These are phyloP conservation scores for Pyrgus malvae DNA, from an alignment of 2,888 invertebrate species.

Conservation along the genomic window DNA sequence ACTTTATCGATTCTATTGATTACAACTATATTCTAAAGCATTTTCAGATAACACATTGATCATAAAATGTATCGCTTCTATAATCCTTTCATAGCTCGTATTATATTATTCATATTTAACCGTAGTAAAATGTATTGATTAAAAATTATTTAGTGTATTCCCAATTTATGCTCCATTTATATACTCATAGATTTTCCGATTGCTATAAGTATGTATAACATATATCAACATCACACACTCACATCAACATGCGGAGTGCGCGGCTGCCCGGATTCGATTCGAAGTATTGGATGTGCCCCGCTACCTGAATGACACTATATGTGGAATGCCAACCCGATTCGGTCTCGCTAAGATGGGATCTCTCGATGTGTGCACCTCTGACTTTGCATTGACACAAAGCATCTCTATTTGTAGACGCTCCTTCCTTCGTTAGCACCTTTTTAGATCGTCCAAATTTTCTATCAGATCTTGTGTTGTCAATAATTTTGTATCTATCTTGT, in stretches of 20 bases:
- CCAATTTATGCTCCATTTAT: too few relatives aligned
- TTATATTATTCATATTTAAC: too few relatives aligned
- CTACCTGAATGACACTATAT: slow-evolving; percentile 66
- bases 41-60: too few relatives aligned
- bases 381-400: slow-evolving; percentile 68
- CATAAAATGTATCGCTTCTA: too few relatives aligned
- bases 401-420: slow-evolving; percentile 72
- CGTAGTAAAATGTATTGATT: too few relatives aligned
- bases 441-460: slow-evolving; percentile 76
- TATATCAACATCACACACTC: slow-evolving; percentile 18
- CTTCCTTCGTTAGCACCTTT: slow-evolving; percentile 79
- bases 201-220: too few relatives aligned
- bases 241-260: slow-evolving; percentile 68
- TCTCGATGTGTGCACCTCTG: slow-evolving; percentile 71
- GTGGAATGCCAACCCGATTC: slow-evolving; percentile 70
- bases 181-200: too few relatives aligned
- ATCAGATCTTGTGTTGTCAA: slow-evolving; percentile 61
- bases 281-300: slow-evolving; percentile 62
- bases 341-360: slow-evolving; percentile 53
- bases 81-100: too few relatives aligned
- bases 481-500: slow-evolving; percentile 27
- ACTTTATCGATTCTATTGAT: too few relatives aligned
- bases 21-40: too few relatives aligned
- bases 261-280: slow-evolving; percentile 55
- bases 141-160: too few relatives aligned